These are phyloP conservation scores for Tokudaia muenninki DNA, from an alignment of 2,797 vertebrate species.

Conservation along the genomic window DNA sequence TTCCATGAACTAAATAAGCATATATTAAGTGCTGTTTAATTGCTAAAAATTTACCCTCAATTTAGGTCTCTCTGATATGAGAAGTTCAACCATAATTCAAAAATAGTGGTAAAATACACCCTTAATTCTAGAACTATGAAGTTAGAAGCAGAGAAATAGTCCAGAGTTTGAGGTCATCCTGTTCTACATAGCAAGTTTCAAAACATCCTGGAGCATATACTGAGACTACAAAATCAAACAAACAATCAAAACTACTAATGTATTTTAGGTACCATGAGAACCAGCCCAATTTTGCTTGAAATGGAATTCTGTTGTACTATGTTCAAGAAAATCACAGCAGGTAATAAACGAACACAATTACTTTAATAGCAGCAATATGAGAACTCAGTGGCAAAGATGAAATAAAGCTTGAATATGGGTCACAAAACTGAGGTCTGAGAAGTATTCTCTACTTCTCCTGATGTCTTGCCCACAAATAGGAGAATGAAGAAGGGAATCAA, in stretches of 20 bases:
- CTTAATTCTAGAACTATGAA: neutral
- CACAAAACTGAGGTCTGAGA: neutral
- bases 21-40: neutral
- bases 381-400: accelerated
- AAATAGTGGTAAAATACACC: too few species aligned
- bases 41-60: neutral
- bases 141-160: too few species aligned
- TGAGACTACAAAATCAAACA: neutral
- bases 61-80: neutral
- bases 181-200: neutral
- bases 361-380: neutral
- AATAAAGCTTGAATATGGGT: neutral
- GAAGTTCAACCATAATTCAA: neutral
- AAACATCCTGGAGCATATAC: neutral
- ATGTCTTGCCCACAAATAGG: neutral
- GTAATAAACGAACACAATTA: neutral
- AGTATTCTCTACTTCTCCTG: neutral
- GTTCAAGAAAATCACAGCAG: neutral
- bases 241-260: neutral
- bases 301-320: neutral
- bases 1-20: neutral
- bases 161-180: neutral
- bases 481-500: neutral
- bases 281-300: neutral
- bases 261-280: neutral